Conservation (phyloP, 2,888 invertebrate genomes). For the Noctua pronuba region DNA sequence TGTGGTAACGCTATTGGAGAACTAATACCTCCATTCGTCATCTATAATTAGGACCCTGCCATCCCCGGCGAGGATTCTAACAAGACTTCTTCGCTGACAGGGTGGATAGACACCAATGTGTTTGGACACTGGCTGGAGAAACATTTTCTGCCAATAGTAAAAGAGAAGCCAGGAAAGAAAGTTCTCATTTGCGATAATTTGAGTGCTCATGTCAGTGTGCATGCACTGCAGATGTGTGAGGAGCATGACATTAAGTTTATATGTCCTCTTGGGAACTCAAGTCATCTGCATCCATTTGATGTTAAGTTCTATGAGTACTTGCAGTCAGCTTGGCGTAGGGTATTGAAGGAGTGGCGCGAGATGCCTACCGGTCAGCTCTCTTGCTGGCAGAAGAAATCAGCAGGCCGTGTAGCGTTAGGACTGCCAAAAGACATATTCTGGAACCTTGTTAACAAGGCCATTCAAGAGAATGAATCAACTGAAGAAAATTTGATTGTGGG, state of each 20-base stretch:
- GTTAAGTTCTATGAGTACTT: constrained; percentile 30
- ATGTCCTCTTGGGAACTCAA: constrained; percentile 10
- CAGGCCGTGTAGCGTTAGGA: neutral
- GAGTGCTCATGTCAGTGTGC: constrained; percentile 29
- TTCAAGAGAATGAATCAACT: constrained; percentile 13
- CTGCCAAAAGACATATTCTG: constrained; percentile 24
- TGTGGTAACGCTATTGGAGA: constrained; percentile 37
- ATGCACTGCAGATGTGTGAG: constrained; percentile 27
- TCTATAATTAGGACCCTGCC: constrained; percentile 3
- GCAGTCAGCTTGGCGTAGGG: constrained; percentile 16
- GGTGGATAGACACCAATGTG: constrained; percentile 27
- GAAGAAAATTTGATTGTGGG: constrained; percentile 25
- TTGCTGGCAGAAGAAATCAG: neutral
- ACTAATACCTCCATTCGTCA: constrained; percentile 24
- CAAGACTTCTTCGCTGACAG: constrained; percentile 27
- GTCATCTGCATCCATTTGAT: constrained; percentile 24
- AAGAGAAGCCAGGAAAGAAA: constrained; percentile 28
- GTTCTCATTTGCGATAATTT: constrained; percentile 27
- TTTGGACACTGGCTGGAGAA: constrained; percentile 32
- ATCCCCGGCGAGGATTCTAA: neutral
- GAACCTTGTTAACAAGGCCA: constrained; percentile 20
- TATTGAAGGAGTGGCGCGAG: neutral
- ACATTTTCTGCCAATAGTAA: constrained; percentile 28
- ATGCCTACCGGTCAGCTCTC: neutral
- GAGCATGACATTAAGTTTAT: constrained; percentile 31